Base-by-base conservation (phyloP, 1,140 invertebrate genomes). In the Pissodes strobi region DNA sequence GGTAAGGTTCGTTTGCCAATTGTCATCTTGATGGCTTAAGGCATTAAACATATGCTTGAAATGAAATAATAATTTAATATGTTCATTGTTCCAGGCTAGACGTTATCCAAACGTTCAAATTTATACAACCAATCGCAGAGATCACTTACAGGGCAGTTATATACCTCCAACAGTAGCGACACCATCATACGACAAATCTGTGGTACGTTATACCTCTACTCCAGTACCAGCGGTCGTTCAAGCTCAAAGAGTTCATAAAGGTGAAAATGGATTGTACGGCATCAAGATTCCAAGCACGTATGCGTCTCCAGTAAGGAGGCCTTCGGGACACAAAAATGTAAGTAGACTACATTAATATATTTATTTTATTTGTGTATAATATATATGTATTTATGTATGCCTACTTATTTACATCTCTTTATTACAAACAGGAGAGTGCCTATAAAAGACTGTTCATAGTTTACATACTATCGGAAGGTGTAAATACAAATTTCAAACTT, bases 71-170 rank as follows among this genome's bases (percentile, higher is more conserved):
- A n/a, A n/a, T n/a, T n/a, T n/a, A n/a, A n/a, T n/a, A n/a, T n/a
- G n/a, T n/a, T n/a, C n/a, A n/a, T n/a, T n/a, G n/a, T n/a, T n/a
- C n/a, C n/a, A n/a, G n/a, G n/a, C n/a, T n/a, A n/a, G n/a, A n/a
- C n/a, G n/a, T n/a, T n/a, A n/a, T n/a, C n/a, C n/a, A n/a, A n/a
- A n/a, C n/a, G n/a, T n/a, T 8, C 30, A 70, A 59, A 68, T 70
- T 22, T 68, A 65, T 43, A 64, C 66, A 1, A 46, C 23, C 49
- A 69, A 64, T 38, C n/a, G n/a, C n/a, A n/a, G n/a, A n/a, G n/a
- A n/a, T n/a, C 17, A 64, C 27, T 17, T 27, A 9, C n/a, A 37
- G 19, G 49, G 37, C 21, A 62, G 45, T 13, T 65, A 65, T n/a
- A 13, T 57, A n/a, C 51, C 62, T 1, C 37, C 34, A 4, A 53